Evolutionary conservation across 2,888 invertebrate genomes (phyloP), one percentile per base, ranked within the genome.

Genomic region (Hypselothyrea guttata): DNA sequence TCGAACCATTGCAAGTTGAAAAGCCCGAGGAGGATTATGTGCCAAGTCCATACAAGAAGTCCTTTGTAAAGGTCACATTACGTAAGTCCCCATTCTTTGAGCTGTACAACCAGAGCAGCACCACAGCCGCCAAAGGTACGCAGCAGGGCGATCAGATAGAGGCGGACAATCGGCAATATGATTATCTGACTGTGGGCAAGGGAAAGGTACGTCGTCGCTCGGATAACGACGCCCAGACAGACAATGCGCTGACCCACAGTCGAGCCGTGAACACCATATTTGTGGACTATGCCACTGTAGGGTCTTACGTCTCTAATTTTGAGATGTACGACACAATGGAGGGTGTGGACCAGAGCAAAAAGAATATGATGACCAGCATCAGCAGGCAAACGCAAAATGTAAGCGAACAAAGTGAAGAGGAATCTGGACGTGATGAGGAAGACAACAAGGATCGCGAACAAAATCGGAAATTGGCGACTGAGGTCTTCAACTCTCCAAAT

Each of bases 311-410:
- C 0, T 95, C 95, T 0, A 91, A 93, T 79, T 95, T 94, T 92
- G 94, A 95, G 72, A 94, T 95, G 93, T 93, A 93, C 77, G 95
- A 95, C 79, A 94, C 93, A 0, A 93, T 93, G 63, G 89, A 91
- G 5, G 71, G 65, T 9, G 16, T 55, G 0, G 0, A 7, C 0
- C 12, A 27, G 1, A 51, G 27, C 12, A 30, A 27, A 0, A 16
- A 35, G 4, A 44, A 9, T 4, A 18, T 28, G 0, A 15, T 5
- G 13, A 33, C 40, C 0, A n/a, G 22, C 22, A 22, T 7, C 22
- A 22, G 22, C 22, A 22, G 22, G n/a, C n/a, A n/a, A n/a, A n/a
- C n/a, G n/a, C n/a, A n/a, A n/a, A n/a, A n/a, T n/a, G n/a, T n/a
- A 22, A 22, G 22, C 2, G 22, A 22, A 22, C 5, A 2, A 22